These are phyloP conservation scores for Nesometra sesokonis DNA, from an alignment of 35 echinoderm and acorn worm genomes.

Conservation along the genomic window DNA sequence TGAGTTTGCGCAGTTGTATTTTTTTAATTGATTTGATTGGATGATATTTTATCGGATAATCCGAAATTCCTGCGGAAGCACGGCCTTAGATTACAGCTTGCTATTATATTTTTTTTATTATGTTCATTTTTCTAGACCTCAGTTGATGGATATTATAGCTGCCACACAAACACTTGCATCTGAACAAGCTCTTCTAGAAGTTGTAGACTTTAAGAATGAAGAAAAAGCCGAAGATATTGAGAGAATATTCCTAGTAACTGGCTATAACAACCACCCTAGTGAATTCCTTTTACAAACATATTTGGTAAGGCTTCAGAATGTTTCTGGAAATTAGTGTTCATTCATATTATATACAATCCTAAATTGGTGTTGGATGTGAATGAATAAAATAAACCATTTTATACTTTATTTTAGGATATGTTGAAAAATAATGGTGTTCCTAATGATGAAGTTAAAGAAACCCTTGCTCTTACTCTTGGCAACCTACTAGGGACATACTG, in stretches of 20 bases:
- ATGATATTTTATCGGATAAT: too few relatives aligned
- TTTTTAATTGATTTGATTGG: too few relatives aligned
- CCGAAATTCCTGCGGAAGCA: too few relatives aligned
- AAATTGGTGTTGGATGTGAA: too few relatives aligned
- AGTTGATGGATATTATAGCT: slow-evolving; percentile 71
- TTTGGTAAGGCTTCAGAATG: slow-evolving; percentile 5
- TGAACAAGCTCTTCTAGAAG: slow-evolving; percentile 49
- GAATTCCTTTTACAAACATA: slow-evolving; percentile 32
- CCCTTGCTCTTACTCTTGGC: slow-evolving; percentile 61
- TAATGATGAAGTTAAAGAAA: slow-evolving; percentile 56
- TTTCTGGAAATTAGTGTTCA: too few relatives aligned
- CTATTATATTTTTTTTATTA: too few relatives aligned
- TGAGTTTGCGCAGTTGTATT: too few relatives aligned
- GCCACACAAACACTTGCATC: slow-evolving; percentile 75
- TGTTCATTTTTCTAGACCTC: slow-evolving; percentile 44
- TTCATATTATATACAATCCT: too few relatives aligned
- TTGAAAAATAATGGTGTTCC: slow-evolving; percentile 32
- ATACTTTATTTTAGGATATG: too few relatives aligned
- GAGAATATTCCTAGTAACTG: slow-evolving; percentile 59
- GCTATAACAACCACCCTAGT: slow-evolving; percentile 63
- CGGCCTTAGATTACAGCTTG: too few relatives aligned
- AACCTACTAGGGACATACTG: slow-evolving; percentile 57
- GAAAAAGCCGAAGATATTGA: slow-evolving; percentile 46
- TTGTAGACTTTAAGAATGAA: slow-evolving; percentile 50
- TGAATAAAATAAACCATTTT: too few relatives aligned